These are phyloP conservation scores for Luffia ferchaultella DNA, from an alignment of 2,888 invertebrate genomes.

Conservation along the genomic window DNA sequence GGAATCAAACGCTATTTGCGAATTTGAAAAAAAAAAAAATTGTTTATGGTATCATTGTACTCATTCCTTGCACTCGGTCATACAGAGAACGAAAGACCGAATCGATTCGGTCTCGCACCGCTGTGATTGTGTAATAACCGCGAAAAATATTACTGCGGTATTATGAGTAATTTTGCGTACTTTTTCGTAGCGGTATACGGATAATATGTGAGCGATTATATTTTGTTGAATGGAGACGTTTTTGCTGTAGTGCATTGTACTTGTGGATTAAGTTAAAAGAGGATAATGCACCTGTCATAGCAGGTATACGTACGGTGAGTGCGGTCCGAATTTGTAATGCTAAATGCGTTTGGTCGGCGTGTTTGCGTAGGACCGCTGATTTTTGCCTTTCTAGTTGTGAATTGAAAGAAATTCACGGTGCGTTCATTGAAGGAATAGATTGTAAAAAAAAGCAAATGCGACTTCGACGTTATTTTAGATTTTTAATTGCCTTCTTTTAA, in stretches of 20 bases:
- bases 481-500: too few relatives aligned
- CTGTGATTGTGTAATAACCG: conserved; percentile 44
- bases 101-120: conserved; percentile 21
- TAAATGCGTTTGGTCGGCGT: conserved; percentile 29
- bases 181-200: conserved; percentile 24
- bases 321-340: conserved; percentile 24
- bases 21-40: conserved; percentile 30
- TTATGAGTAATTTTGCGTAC: conserved; percentile 31
- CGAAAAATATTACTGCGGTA: conserved; percentile 32
- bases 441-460: too few relatives aligned
- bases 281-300: conserved; percentile 57
- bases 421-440: too few relatives aligned
- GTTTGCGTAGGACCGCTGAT: conserved; percentile 35
- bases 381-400: too few relatives aligned
- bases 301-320: conserved; percentile 39
- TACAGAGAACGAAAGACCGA: conserved; percentile 25
- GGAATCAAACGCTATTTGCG: conserved; percentile 31
- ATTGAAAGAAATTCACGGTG: too few relatives aligned
- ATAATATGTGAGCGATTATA: conserved; percentile 46
- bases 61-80: too few relatives aligned
- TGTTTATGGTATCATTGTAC: conserved; percentile 51
- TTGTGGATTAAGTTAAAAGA: conserved; percentile 39
- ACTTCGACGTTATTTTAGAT: too few relatives aligned
- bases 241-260: conserved; percentile 35
- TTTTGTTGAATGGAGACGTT: conserved; percentile 44